These are phyloP conservation scores for Petrolisthes manimaculis DNA, from an alignment of 2,888 invertebrate species.

Conservation along the genomic window DNA sequence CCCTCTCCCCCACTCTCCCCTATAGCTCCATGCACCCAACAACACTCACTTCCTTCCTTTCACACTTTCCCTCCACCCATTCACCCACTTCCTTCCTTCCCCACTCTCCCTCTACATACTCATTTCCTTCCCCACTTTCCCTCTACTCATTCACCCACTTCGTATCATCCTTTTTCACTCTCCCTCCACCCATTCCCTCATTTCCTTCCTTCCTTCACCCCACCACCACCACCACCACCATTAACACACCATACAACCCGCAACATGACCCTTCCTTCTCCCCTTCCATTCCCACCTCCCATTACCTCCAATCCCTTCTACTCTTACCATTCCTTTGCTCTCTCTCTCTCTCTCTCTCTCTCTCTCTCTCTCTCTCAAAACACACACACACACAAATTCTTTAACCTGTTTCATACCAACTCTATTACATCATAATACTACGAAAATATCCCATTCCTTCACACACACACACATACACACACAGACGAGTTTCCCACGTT, in stretches of 20 bases:
- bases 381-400: too few relatives aligned
- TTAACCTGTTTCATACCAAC: background rate
- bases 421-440: background rate
- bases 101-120: background rate
- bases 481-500: background rate
- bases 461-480: background rate
- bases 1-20: too few relatives aligned
- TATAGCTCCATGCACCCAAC: background rate
- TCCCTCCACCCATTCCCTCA: background rate
- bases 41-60: background rate
- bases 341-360: too few relatives aligned
- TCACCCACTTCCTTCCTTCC: background rate
- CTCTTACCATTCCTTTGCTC: background rate
- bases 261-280: too few relatives aligned
- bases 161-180: background rate
- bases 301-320: background rate
- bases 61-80: background rate
- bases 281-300: background rate
- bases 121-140: background rate
- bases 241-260: too few relatives aligned
- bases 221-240: background rate
- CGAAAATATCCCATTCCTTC: background rate
- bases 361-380: too few relatives aligned
- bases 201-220: background rate
- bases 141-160: background rate